Base-by-base conservation (phyloP, 1,140 invertebrate genomes). In the Euwallacea fornicatus region DNA sequence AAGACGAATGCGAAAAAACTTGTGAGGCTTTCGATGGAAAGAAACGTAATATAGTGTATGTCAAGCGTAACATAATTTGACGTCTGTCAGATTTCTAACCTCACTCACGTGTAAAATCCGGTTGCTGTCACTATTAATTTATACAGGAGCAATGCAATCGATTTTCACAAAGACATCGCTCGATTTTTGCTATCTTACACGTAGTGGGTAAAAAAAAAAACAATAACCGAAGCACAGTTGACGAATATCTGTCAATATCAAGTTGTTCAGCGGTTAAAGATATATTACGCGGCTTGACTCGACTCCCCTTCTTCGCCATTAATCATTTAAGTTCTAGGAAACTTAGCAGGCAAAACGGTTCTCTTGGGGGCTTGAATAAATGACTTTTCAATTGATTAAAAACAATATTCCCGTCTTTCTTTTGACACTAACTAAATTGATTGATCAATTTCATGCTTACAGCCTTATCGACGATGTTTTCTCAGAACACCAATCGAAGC, bases 361-460 rank as follows among this genome's bases (percentile, higher is more conserved):
- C 54, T 56, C 10, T 9, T 10, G 16, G 3, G 10, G n/a, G 54
- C 11, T 33, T 33, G 54, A 56, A 56, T 21, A 56, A 56, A 56
- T 56, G 11, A 7, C 54, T 56, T 56, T 56, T 16, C 54, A n/a
- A 56, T 56, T 56, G 54, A 16, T 56, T 56, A 56, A 56, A 16
- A 56, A 56, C 16, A 56, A 15, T 16, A 56, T 50, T 50, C 21
- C 21, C 21, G 21, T 33, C 21, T 33, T 33, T 33, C 21, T 33
- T 33, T 33, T 33, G 21, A 33, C 21, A 33, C 21, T 33, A 33
- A 33, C 21, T 33, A 33, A 33, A 33, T 33, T 33, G 21, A 33
- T 33, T 33, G 21, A 33, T 33, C 21, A 33, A 33, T 33, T 33
- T 33, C 21, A 33, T 33, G 21, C 21, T 33, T 33, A 33, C 21